A percentile compares a stretch with the other conserved stretches of the same genome.
phyloP scores from a whole-genome alignment of 2,888 invertebrate species.

The Drosophila buzzatii region DNA sequence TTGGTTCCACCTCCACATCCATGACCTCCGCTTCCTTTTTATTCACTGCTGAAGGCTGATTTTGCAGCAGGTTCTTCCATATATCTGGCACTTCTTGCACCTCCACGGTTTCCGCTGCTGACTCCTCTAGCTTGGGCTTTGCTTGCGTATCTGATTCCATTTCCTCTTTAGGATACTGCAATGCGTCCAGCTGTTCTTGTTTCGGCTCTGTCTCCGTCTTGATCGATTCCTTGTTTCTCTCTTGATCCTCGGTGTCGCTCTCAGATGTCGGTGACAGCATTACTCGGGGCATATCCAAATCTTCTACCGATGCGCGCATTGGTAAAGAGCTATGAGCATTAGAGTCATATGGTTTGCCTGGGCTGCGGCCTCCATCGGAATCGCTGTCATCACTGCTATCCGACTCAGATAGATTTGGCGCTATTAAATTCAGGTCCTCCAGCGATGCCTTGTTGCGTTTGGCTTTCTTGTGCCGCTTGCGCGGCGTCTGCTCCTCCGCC shows the following conservation, averaged over 20 bases:
- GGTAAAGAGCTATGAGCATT: constrained; percentile 38
- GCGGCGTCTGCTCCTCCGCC: constrained; percentile 45
- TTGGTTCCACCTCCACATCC: constrained; percentile 43
- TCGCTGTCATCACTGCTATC: constrained; percentile 91
- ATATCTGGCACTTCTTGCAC: constrained; percentile 73
- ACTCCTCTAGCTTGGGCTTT: constrained; percentile 25
- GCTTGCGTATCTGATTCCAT: constrained; percentile 20
- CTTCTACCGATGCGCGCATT: constrained; percentile 60
- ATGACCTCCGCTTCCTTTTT: constrained; percentile 34
- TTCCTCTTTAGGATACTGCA: constrained; percentile 18
- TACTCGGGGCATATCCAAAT: constrained; percentile 78
- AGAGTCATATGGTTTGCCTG: constrained; percentile 18
- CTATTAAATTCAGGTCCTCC: constrained; percentile 91
- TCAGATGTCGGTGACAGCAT: constrained; percentile 84
- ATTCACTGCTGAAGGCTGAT: constrained; percentile 43
- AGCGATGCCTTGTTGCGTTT: constrained; percentile 83
- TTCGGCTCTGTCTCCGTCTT: constrained; percentile 14
- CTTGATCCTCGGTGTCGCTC: constrained; percentile 61
- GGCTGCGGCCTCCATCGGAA: constrained; percentile 63
- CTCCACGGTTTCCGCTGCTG: constrained; percentile 29
- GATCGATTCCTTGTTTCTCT: constrained; percentile 11
- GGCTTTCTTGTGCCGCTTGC: constrained; percentile 84
- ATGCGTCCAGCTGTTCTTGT: constrained; percentile 16
- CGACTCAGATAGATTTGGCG: constrained; percentile 93
- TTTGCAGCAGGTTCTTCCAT: constrained; percentile 82